A percentile compares a stretch with the other conserved stretches of the same genome.
Evolutionary conservation across 2,888 invertebrate genomes (phyloP).

Genomic region (Dynastes tityus): DNA sequence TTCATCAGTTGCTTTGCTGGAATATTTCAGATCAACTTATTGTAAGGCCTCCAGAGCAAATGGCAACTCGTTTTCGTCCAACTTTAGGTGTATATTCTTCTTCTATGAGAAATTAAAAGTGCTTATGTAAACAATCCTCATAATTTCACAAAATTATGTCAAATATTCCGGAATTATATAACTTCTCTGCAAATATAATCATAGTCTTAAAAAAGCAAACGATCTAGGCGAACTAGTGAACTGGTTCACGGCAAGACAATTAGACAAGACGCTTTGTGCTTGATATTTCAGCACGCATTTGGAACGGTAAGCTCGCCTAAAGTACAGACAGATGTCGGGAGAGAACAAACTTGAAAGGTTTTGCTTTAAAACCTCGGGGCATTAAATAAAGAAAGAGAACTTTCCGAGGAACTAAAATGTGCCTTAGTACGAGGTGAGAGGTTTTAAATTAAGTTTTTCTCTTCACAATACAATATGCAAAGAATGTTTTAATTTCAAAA

Average conservation of each 20-base stretch:
- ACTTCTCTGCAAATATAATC: too few species aligned
- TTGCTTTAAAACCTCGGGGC: not conserved
- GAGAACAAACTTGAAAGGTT: conserved; percentile 1
- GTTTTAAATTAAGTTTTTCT: conserved; percentile 15
- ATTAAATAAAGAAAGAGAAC: conserved; percentile 7
- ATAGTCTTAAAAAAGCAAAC: too few species aligned
- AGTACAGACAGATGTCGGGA: not conserved
- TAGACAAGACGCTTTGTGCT: not conserved
- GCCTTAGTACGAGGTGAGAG: conserved; percentile 1
- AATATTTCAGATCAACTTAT: too few species aligned
- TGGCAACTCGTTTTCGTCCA: too few species aligned
- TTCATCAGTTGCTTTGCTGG: too few species aligned
- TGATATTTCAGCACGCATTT: conserved; percentile 3
- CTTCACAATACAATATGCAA: not conserved
- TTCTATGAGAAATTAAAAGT: too few species aligned
- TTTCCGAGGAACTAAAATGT: conserved; percentile 3
- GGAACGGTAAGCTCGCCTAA: not conserved
- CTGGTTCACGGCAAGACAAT: not conserved
- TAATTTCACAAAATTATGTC: too few species aligned
- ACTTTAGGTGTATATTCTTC: too few species aligned
- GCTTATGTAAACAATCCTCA: too few species aligned
- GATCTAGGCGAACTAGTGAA: too few species aligned
- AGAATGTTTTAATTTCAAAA: conserved; percentile 8
- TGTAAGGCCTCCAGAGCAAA: too few species aligned
- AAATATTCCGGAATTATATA: too few species aligned